phyloP scores from a whole-genome alignment of 2,888 invertebrate genomes.

The Zhengitettix transpicula region DNA sequence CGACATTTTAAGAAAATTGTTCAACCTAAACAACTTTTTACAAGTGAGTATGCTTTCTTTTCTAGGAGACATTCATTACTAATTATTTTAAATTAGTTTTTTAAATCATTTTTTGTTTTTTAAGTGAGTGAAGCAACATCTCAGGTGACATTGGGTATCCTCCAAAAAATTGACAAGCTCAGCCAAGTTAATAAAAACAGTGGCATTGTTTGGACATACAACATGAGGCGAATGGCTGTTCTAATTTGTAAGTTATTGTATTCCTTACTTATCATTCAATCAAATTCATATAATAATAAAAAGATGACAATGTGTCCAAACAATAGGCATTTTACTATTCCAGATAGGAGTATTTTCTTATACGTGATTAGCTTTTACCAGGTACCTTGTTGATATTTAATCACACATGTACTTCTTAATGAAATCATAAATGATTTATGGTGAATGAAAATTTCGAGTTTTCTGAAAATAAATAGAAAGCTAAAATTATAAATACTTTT shows the following conservation, averaged over 20 bases:
- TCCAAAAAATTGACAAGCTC: conserved; percentile 40
- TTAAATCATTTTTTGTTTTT: conserved; percentile 7
- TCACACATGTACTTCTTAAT: too few relatives aligned
- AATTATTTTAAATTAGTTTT: conserved; percentile 8
- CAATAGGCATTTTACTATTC: too few relatives aligned
- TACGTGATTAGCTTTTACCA: too few relatives aligned
- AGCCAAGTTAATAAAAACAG: not conserved
- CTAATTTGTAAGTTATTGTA: conserved; percentile 28
- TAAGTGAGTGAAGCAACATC: conserved; percentile 39
- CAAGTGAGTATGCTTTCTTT: conserved; percentile 26
- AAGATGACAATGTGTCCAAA: too few relatives aligned
- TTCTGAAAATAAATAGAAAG: too few relatives aligned
- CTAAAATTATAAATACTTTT: too few relatives aligned
- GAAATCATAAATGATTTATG: too few relatives aligned
- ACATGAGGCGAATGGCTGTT: conserved; percentile 57
- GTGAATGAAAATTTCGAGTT: too few relatives aligned
- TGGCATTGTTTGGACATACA: conserved; percentile 79
- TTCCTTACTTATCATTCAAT: too few relatives aligned
- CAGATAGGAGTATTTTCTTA: too few relatives aligned
- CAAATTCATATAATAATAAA: too few relatives aligned
- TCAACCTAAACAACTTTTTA: conserved; percentile 41
- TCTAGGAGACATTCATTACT: not conserved
- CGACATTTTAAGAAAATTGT: conserved; percentile 66
- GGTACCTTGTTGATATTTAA: too few relatives aligned
- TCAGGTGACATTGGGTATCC: conserved; percentile 51